Percentiles rank a stretch among this genome's conserved stretches.
phyloP scores from a whole-genome alignment of 2,113 vertebrate genomes.

The Gadus chalcogrammus region DNA sequence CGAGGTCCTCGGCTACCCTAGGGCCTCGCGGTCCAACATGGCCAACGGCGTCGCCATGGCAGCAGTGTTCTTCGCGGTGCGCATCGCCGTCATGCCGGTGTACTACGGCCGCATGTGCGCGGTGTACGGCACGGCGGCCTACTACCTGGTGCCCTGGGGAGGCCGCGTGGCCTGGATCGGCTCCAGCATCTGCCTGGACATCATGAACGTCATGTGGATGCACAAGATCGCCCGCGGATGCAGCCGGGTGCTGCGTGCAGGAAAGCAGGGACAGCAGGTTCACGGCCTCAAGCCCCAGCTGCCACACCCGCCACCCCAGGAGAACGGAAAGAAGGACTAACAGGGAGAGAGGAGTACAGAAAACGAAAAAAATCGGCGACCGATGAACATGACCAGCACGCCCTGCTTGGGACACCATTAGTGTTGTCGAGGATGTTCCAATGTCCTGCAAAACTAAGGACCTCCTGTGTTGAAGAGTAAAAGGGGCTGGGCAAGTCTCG shows the following conservation, averaged over 20 bases:
- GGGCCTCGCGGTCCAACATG: constrained; percentile 87
- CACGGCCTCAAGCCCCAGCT: too few species aligned
- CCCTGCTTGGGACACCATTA: too few species aligned
- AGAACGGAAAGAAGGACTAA: constrained; percentile 89
- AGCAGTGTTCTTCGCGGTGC: constrained; percentile 86
- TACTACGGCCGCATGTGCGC: constrained; percentile 81
- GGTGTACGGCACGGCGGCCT: constrained; percentile 88
- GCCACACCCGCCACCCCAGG: constrained; percentile 52
- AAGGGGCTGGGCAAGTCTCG: too few species aligned
- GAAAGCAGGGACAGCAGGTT: constrained; percentile 52
- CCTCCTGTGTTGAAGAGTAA: too few species aligned
- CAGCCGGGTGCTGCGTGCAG: constrained; percentile 82
- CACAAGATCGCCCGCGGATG: constrained; percentile 92
- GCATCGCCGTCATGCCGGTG: constrained; percentile 87
- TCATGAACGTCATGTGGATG: constrained; percentile 99
- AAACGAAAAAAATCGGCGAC: too few species aligned
- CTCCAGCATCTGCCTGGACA: constrained; percentile 86
- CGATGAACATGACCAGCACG: too few species aligned
- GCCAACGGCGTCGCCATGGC: constrained; percentile 94
- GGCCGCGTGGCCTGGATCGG: constrained; percentile 85
- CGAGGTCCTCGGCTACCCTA: constrained; percentile 90
- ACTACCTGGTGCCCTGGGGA: constrained; percentile 76
- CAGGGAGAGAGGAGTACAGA: too few species aligned
- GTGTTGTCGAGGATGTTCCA: too few species aligned
- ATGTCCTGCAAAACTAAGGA: too few species aligned